Evolutionary conservation across 2,888 invertebrate species (phyloP).

Genomic region (Nineta flava): DNA sequence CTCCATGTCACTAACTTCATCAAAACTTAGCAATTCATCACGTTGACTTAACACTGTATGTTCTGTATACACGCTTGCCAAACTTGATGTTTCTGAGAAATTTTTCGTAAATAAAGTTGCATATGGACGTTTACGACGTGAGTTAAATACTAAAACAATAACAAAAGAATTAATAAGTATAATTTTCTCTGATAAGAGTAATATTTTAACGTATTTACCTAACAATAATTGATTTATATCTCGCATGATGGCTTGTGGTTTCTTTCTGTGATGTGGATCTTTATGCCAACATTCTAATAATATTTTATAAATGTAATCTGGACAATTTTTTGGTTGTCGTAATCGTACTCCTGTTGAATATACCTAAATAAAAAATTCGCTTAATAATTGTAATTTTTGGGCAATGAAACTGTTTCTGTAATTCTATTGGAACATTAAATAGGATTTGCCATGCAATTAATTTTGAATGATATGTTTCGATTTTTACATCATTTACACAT

Average conservation of each 20-base stretch:
- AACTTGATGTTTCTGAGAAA: slow-evolving; percentile 22
- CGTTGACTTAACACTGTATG: slow-evolving; percentile 13
- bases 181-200: not conserved
- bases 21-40: slow-evolving; percentile 15
- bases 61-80: slow-evolving; percentile 10
- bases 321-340: slow-evolving; percentile 51
- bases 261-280: slow-evolving; percentile 51
- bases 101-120: slow-evolving; percentile 31
- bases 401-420: not conserved
- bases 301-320: slow-evolving; percentile 54
- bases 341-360: slow-evolving; percentile 52
- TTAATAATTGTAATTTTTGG: not conserved
- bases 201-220: slow-evolving; percentile 33
- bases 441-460: too few species aligned
- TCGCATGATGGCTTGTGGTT: slow-evolving; percentile 73
- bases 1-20: slow-evolving; percentile 15
- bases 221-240: slow-evolving; percentile 65
- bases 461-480: too few species aligned
- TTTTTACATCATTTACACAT: too few species aligned
- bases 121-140: slow-evolving; percentile 41
- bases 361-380: slow-evolving; percentile 30
- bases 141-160: slow-evolving; percentile 37
- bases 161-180: slow-evolving; percentile 1
- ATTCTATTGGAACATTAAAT: too few species aligned
- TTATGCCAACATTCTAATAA: slow-evolving; percentile 71